These are phyloP conservation scores for Tursiops truncatus DNA, from an alignment of 2,113 vertebrate species.

Conservation along the genomic window DNA sequence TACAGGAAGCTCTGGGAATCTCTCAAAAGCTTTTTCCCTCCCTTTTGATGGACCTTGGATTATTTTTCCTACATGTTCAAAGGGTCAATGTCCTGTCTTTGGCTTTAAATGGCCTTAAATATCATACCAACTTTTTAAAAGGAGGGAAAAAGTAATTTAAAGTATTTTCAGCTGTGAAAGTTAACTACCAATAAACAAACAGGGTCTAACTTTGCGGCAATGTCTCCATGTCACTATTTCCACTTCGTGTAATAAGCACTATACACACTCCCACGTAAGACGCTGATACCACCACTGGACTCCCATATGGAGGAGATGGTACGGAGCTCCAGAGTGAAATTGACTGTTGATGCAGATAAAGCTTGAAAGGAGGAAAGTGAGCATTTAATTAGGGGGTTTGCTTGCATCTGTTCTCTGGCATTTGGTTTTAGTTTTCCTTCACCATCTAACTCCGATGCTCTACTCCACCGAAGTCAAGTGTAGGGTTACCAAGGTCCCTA, in stretches of 20 bases:
- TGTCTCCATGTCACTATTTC: neutral
- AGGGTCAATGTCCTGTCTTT: neutral
- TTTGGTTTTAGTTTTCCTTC: conserved; percentile 37
- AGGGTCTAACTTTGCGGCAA: neutral
- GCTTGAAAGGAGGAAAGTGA: conserved; percentile 79
- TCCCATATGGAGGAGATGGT: conserved; percentile 72
- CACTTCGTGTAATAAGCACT: neutral
- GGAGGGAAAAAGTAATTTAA: neutral
- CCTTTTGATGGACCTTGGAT: neutral
- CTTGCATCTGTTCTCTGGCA: conserved; percentile 77
- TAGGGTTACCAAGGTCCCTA: neutral
- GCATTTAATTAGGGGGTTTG: conserved; percentile 81
- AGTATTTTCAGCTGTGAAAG: neutral
- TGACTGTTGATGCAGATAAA: conserved; percentile 81
- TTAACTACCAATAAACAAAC: neutral
- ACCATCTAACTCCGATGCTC: neutral
- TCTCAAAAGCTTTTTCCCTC: neutral
- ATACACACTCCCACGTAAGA: neutral
- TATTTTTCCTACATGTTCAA: neutral
- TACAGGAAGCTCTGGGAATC: neutral
- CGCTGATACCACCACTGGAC: neutral
- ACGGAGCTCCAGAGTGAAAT: conserved; percentile 78
- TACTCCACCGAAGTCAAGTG: neutral
- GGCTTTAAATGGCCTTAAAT: neutral
- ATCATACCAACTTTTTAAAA: neutral